Conservation (phyloP, 2,888 invertebrate species). For the Epirrhoe alternata region DNA sequence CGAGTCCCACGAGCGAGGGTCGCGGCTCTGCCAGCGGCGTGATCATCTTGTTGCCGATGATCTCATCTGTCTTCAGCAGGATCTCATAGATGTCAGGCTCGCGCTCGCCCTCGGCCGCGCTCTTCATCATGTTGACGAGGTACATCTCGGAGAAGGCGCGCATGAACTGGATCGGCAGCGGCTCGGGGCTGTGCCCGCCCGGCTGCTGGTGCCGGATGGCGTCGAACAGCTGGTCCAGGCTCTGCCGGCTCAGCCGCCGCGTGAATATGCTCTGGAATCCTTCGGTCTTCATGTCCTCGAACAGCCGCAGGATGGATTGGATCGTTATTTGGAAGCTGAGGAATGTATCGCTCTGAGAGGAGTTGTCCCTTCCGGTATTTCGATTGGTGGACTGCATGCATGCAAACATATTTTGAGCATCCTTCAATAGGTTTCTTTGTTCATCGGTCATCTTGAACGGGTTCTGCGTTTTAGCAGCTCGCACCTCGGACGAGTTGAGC, state of each 20-base stretch:
- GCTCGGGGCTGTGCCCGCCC: conserved; percentile 28
- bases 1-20: conserved; percentile 28
- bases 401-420: conserved; percentile 46
- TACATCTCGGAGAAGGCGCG: conserved; percentile 36
- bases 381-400: conserved; percentile 46
- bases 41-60: conserved; percentile 34
- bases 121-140: conserved; percentile 35
- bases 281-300: conserved; percentile 43
- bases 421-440: conserved; percentile 42
- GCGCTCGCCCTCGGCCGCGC: conserved; percentile 30
- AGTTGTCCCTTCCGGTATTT: conserved; percentile 44
- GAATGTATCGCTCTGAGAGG: conserved; percentile 45
- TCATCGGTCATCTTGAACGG: conserved; percentile 45
- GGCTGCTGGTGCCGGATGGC: conserved; percentile 34
- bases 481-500: conserved; percentile 40
- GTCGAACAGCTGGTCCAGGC: conserved; percentile 30
- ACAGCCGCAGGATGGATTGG: conserved; percentile 45
- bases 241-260: conserved; percentile 31
- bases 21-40: conserved; percentile 22
- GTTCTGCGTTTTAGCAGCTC: conserved; percentile 29
- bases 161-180: conserved; percentile 35
- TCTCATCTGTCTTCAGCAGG: conserved; percentile 35
- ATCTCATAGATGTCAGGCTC: conserved; percentile 35
- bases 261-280: conserved; percentile 31
- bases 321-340: conserved; percentile 49